phyloP scores from a whole-genome alignment of 2,113 vertebrate genomes.

The Seriola rivoliana region DNA sequence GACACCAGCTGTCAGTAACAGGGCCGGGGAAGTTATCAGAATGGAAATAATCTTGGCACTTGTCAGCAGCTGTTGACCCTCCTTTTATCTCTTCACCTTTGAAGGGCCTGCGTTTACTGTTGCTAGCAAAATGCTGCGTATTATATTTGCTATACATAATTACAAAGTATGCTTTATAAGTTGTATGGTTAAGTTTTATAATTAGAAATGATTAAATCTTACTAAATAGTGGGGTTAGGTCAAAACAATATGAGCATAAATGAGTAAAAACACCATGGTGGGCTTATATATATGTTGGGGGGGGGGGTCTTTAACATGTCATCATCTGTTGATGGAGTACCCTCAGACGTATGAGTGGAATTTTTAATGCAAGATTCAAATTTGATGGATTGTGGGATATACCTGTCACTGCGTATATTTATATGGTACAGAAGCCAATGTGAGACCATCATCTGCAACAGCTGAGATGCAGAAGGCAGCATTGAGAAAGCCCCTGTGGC shows the following conservation, averaged over 20 bases:
- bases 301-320: neutral
- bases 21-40: conserved; percentile 59
- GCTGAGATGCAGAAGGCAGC: conserved; percentile 48
- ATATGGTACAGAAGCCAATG: conserved; percentile 46
- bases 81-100: conserved; percentile 79
- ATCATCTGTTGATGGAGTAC: neutral
- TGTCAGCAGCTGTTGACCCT: conserved; percentile 79
- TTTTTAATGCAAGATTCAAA: conserved; percentile 33
- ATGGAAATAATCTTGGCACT: conserved; percentile 82
- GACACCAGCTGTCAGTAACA: conserved; percentile 70
- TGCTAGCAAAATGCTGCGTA: conserved; percentile 10
- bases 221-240: neutral
- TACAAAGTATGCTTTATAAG: neutral
- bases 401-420: conserved; percentile 60
- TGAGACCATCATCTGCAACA: conserved; percentile 46
- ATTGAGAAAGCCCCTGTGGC: conserved; percentile 56
- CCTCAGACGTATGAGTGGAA: neutral
- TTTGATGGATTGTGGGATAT: conserved; percentile 6
- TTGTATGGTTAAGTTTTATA: neutral
- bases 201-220: neutral
- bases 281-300: neutral
- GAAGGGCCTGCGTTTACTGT: conserved; percentile 50
- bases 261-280: neutral
- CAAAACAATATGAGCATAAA: neutral
- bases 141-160: neutral